Conservation (phyloP, 2,797 vertebrate genomes). For the Anguilla megastoma region DNA sequence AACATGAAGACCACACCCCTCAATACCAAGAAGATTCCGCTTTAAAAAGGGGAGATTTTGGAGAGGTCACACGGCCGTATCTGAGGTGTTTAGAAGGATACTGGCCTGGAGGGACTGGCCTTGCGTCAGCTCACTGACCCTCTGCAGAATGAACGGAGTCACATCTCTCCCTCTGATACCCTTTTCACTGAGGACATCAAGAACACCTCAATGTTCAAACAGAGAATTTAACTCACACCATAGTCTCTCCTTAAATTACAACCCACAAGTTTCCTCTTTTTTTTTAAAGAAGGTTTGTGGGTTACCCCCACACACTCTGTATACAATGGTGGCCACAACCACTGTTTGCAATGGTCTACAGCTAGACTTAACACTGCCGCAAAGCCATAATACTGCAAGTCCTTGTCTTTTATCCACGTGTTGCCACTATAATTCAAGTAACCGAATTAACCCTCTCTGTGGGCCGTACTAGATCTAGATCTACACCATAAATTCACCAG, state of each 20-base stretch:
- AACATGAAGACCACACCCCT: too few species aligned
- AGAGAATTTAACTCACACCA: background rate
- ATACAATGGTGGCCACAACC: too few species aligned
- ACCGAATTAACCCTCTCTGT: background rate
- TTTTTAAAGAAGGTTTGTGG: too few species aligned
- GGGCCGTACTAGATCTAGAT: background rate
- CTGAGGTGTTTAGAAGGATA: conserved; percentile 72
- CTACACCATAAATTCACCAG: background rate
- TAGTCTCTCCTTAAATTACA: background rate
- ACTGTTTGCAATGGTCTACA: too few species aligned
- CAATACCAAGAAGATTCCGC: too few species aligned
- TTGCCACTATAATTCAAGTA: too few species aligned
- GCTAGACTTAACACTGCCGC: too few species aligned
- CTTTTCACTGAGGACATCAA: conserved; percentile 62
- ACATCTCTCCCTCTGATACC: conserved; percentile 80
- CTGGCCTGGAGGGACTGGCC: conserved; percentile 85
- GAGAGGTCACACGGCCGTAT: background rate
- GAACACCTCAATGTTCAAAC: background rate
- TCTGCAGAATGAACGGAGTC: conserved; percentile 84
- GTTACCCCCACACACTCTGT: too few species aligned
- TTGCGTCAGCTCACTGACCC: conserved; percentile 75
- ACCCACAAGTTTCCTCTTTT: background rate
- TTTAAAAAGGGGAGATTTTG: background rate
- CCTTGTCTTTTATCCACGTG: too few species aligned
- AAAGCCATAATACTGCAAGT: too few species aligned